Evolutionary conservation across 2,888 invertebrate genomes (phyloP), one percentile per base, ranked within the genome.

Genomic region (Dermolepida albohirtum): DNA sequence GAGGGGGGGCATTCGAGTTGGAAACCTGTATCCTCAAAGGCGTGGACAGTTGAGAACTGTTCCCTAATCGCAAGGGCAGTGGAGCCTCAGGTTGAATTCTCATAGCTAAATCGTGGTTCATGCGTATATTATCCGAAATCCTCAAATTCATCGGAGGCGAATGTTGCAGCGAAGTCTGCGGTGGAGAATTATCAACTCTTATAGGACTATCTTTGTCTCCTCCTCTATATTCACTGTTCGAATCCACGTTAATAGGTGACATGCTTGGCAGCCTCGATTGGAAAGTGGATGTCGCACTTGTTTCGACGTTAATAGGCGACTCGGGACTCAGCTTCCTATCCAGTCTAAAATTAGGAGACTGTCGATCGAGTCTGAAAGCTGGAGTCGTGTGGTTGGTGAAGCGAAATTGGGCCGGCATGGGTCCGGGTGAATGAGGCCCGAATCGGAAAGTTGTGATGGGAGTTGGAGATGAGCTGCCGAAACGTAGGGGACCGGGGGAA

Each of bases 351-450:
- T 70, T 70, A n/a, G 73, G 72, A 2, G 73, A 69, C 52, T 69
- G 73, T 47, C 69, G 54, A 55, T 72, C 72, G 64, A 71, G 66
- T 51, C 71, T 71, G 64, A 69, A 72, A 17, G 71, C 74, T 11
- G 80, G 78, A 12, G 80, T 77, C n/a, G 81, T 78, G 70, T 80
- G 79, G 29, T 76, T 76, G 29, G 78, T 79, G 74, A 83, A 83
- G 34, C 84, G 80, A 74, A 82, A 84, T 71, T 83, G 83, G 27
- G 82, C 73, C 0, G 84, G 84, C 83, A 84, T 84, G 2, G 84
- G 84, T 10, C 84, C 84, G 2, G 84, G 84, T 1, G 83, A 84
- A 72, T 84, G 84, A 6, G 83, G 80, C 5, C 83, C 84, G 71
- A 84, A 84, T 27, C 84, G 77, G 70, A 83, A 84, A 17, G 81